A percentile compares a stretch with the other conserved stretches of the same genome.
phyloP scores from a whole-genome alignment of 2,888 invertebrate species.

The Meliscaeva auricollis region DNA sequence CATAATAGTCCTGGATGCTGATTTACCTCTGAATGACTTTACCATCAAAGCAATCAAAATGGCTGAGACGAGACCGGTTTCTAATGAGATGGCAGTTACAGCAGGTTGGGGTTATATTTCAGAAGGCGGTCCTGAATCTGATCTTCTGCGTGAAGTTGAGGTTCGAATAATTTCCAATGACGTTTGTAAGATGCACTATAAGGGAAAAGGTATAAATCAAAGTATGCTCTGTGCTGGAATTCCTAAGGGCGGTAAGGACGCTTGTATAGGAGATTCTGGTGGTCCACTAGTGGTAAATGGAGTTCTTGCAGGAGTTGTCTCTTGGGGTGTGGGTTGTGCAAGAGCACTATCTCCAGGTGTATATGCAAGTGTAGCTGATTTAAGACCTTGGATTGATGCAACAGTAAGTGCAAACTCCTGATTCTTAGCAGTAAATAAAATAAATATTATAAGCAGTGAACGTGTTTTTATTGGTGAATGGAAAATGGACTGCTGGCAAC shows the following conservation, averaged over 20 bases:
- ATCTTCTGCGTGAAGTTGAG: conserved; percentile 78
- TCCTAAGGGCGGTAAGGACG: conserved; percentile 80
- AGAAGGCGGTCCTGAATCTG: conserved; percentile 75
- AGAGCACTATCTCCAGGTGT: conserved; percentile 79
- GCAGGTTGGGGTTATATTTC: conserved; percentile 80
- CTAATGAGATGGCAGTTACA: conserved; percentile 77
- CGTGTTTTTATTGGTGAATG: no score
- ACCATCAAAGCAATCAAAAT: conserved; percentile 79
- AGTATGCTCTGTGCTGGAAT: conserved; percentile 81
- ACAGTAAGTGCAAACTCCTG: no score
- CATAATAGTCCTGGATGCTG: conserved; percentile 79
- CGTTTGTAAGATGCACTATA: conserved; percentile 78
- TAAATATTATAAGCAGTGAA: no score
- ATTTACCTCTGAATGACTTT: conserved; percentile 79
- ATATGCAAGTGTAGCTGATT: conserved; percentile 76
- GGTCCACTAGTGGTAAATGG: conserved; percentile 79
- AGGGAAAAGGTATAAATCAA: conserved; percentile 74
- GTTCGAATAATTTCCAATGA: conserved; percentile 79
- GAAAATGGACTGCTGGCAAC: no score
- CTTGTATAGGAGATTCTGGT: conserved; percentile 81
- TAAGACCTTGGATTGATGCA: conserved; percentile 49
- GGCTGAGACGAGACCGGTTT: conserved; percentile 66
- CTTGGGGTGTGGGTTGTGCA: conserved; percentile 81
- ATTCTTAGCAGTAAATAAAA: no score
- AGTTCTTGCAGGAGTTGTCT: conserved; percentile 80